Evolutionary conservation across 2,797 vertebrate genomes (phyloP), one percentile per base, ranked within the genome.

Genomic region (Adelosebastes latens): DNA sequence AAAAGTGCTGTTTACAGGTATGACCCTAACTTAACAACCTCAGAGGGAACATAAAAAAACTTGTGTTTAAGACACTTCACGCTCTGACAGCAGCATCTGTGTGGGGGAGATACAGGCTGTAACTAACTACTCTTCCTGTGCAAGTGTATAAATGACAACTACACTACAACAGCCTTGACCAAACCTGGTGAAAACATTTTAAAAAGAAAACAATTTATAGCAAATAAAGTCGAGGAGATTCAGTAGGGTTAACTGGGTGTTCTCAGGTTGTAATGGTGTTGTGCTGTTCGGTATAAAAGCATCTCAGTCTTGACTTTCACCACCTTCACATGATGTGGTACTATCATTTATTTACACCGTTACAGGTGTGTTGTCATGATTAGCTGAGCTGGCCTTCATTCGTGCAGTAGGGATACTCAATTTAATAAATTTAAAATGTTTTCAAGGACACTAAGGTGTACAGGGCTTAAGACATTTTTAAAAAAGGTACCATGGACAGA

Each of bases 61-160:
- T 36, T 71, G 67, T 79, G 53, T 82, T 84, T 72, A 83, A 83
- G 87, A 86, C 31, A 24, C 82, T 87, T 81, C 62, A 39, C 27
- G 52, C 75, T 70, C 70, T 84, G 81, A 86, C 64, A 78, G 83
- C 62, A 5, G 66, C 34, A 66, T 85, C 83, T 88, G 87, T 78
- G 86, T 74, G 64, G 72, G 59, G 77, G 83, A 88, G 91, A 92
- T 90, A 93, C 73, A 72, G 85, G 49, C 62, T 76, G 72, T 77
- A 84, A 80, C 75, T n/a, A 80, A 84, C 75, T 69, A 53, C 24
- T 82, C 66, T 78, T 79, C 81, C 79, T 71, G 63, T 74, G 70
- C 55, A 27, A 82, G 75, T 56, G 71, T 77, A 63, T 81, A 88
- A 87, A 82, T 72, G 83, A 81, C 68, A 86, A 64, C 79, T 73